Percentiles rank a stretch among this genome's conserved stretches.
These are phyloP conservation scores for Nomada ferruginata DNA, from an alignment of 2,888 invertebrate genomes.

Conservation along the genomic window DNA sequence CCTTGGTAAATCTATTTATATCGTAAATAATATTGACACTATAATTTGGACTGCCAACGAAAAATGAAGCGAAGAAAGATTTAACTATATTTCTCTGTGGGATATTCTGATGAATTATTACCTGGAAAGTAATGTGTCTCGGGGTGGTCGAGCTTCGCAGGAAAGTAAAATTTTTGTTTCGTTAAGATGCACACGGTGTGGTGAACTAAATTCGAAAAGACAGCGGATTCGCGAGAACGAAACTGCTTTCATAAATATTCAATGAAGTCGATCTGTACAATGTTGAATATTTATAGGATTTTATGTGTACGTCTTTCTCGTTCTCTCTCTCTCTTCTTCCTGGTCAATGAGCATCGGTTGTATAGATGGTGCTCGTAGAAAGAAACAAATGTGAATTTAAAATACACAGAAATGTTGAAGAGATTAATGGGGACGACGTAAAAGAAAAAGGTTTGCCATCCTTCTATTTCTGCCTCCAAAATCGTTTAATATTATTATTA, in stretches of 20 bases:
- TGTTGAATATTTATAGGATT: constrained; percentile 48
- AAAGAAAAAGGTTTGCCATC: not conserved
- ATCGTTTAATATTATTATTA: not conserved
- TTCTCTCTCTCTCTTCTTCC: not conserved
- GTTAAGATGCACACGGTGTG: not conserved
- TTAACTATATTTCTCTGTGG: too few relatives aligned
- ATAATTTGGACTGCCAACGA: too few relatives aligned
- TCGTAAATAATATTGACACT: too few relatives aligned
- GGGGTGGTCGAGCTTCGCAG: not conserved
- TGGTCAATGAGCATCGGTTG: not conserved
- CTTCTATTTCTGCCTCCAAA: too few relatives aligned
- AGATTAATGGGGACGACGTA: not conserved
- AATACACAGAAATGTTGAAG: not conserved
- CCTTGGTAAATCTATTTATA: too few relatives aligned
- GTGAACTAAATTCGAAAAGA: constrained; percentile 17
- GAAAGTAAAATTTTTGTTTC: not conserved
- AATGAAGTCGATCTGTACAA: constrained; percentile 7
- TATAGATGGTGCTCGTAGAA: not conserved
- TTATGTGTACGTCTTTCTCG: not conserved
- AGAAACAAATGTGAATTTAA: not conserved
- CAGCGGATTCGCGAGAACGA: not conserved
- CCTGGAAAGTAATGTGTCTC: too few relatives aligned
- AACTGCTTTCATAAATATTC: constrained; percentile 43
- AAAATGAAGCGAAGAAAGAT: too few relatives aligned
- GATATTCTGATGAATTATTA: too few relatives aligned